Evolutionary conservation across 1,140 invertebrate species (phyloP), one percentile per base, ranked within the genome.

Genomic region (Bombus affinis): DNA sequence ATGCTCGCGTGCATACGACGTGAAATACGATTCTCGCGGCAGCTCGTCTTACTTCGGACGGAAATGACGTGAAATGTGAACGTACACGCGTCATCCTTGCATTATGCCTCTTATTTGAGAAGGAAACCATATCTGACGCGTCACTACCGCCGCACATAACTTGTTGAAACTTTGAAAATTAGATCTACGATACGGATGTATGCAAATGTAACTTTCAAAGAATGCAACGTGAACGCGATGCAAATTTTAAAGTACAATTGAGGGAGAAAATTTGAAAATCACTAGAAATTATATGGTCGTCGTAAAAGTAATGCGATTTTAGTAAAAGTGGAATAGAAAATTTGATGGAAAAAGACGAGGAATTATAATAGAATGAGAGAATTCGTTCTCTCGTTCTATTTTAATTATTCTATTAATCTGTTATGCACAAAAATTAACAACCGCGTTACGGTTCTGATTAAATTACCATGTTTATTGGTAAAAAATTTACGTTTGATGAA

Each of bases 11-110:
- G 62, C 57, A 35, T 65, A 25, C 22, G n/a, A 81, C n/a, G 80
- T 28, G 80, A 74, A 82, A 65, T 82, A 47, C 57, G 71, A 57
- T 75, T 75, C 73, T 35, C 44, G 8, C 22, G 73, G 32, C 35
- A 53, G 18, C n/a, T 35, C 53, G 47, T 82, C 39, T 74, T 65
- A 22, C 32, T n/a, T 4, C 18, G 18, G 39, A 35, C 18, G 71
- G 39, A 39, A 35, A 44, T 32, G 18, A 44, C 73, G 44, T 35
- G 44, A 35, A n/a, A 35, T 32, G 37, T 28, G 35, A 65, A 25
- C 79, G 47, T 62, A 18, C 18, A 8, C 53, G 57, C 71, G 37
- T 42, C 37, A 73, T 44, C n/a, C 13, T 42, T 62, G 4, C 25
- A 13, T 44, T 13, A 1, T 3, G 25, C 18, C 39, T 72, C 15